These are phyloP conservation scores for Pluvianellus socialis DNA, from an alignment of 2,113 vertebrate genomes.

Conservation along the genomic window DNA sequence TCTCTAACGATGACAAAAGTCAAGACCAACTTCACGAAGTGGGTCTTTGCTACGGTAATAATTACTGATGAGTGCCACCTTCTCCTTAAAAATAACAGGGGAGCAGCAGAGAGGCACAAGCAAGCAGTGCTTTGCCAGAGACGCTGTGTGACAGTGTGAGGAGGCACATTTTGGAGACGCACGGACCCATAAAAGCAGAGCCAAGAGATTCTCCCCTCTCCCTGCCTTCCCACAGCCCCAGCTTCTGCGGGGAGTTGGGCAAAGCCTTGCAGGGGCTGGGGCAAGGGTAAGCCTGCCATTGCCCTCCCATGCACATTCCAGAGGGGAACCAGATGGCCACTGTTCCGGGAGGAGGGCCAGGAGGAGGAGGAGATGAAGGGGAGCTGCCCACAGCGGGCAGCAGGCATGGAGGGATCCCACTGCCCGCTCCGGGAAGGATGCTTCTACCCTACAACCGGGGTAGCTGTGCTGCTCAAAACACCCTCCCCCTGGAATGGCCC, in stretches of 20 bases:
- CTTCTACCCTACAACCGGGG: neutral
- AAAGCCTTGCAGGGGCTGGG: neutral
- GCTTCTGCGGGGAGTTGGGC: neutral
- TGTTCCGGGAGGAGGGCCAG: neutral
- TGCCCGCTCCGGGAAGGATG: neutral
- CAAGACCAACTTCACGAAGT: neutral
- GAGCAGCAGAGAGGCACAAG: neutral
- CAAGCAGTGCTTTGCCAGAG: neutral
- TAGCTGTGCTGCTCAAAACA: neutral
- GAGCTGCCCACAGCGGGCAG: neutral
- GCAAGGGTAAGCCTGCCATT: accelerated
- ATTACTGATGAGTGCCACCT: neutral
- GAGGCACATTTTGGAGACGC: accelerated
- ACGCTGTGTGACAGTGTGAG: accelerated
- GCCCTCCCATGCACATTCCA: accelerated
- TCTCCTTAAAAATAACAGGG: neutral
- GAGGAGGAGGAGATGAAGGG: neutral
- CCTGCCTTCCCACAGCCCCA: neutral
- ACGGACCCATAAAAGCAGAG: accelerated
- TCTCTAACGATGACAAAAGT: neutral
- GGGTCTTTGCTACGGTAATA: neutral
- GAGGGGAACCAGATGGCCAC: neutral
- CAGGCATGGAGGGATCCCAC: neutral
- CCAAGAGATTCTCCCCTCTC: neutral
- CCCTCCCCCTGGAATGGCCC: neutral